These are phyloP conservation scores for Parazoanthus darwini DNA, from an alignment of 92 coral and sea anemone species.

Conservation along the genomic window DNA sequence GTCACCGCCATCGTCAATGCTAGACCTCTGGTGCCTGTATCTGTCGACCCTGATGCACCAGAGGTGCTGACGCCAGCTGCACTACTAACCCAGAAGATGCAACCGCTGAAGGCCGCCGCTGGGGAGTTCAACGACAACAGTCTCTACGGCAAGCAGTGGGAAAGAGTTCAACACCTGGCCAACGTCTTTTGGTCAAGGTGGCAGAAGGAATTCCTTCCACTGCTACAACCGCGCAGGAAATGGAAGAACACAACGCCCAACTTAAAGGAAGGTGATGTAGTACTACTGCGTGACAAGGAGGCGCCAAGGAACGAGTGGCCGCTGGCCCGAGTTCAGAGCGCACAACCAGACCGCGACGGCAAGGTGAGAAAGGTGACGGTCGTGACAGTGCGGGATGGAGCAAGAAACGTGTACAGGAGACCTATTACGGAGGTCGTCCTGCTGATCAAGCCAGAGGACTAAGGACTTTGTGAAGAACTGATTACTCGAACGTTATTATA, in stretches of 20 bases:
- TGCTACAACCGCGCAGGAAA: slow-evolving; percentile 46
- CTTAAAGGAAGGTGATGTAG: slow-evolving; percentile 44
- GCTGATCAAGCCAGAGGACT: background rate
- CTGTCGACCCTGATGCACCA: slow-evolving; percentile 44
- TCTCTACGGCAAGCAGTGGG: slow-evolving; percentile 50
- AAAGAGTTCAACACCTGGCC: slow-evolving; percentile 49
- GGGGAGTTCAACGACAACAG: slow-evolving; percentile 43
- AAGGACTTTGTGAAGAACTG: background rate
- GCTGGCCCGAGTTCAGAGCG: slow-evolving; percentile 17
- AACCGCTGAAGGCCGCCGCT: slow-evolving; percentile 45
- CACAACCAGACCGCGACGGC: slow-evolving; percentile 27
- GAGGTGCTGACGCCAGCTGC: slow-evolving; percentile 45
- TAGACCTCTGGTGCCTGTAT: no score
- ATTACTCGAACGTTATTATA: background rate
- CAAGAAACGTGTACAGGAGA: slow-evolving; percentile 32
- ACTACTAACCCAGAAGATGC: slow-evolving; percentile 49
- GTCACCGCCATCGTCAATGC: no score
- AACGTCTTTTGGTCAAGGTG: slow-evolving; percentile 60
- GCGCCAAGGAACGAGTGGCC: slow-evolving; percentile 20
- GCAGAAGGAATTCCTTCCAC: slow-evolving; percentile 46
- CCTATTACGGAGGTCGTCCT: slow-evolving; percentile 28
- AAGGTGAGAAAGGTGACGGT: slow-evolving; percentile 33
- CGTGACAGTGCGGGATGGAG: slow-evolving; percentile 13
- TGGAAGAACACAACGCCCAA: slow-evolving; percentile 46
- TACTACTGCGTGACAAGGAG: slow-evolving; percentile 15